Evolutionary conservation across 2,113 vertebrate species (phyloP).

Genomic region (Prolemur simus): DNA sequence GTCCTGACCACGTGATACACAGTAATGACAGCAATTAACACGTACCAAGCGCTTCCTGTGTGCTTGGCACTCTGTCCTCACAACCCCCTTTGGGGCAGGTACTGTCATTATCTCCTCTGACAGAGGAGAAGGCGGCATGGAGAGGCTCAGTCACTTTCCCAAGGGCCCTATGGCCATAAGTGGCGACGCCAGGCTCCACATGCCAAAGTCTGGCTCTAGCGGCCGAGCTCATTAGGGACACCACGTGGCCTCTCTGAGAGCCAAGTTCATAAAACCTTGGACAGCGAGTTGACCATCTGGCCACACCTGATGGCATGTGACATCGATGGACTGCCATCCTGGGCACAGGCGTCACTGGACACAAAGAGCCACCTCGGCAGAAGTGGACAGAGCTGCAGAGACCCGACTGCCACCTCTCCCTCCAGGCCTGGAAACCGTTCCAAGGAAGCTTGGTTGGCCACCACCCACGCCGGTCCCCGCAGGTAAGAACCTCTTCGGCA

Average conservation of each 20-base stretch:
- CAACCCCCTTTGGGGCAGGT: neutral
- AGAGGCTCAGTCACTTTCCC: neutral
- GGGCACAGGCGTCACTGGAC: neutral
- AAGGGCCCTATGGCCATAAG: neutral
- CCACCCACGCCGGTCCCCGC: conserved; percentile 38
- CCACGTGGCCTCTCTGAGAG: neutral
- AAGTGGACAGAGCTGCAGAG: neutral
- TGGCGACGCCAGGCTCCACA: neutral
- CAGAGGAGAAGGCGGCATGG: neutral
- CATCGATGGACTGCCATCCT: neutral
- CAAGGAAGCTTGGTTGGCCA: neutral
- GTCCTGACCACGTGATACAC: neutral
- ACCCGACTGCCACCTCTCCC: neutral
- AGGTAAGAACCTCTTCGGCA: conserved; percentile 25
- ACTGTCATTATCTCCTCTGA: neutral
- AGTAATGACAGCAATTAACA: neutral
- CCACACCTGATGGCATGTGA: neutral
- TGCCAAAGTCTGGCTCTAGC: neutral
- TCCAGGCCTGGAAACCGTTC: neutral
- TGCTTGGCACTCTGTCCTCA: neutral
- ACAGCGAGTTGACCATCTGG: neutral
- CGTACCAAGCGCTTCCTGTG: neutral
- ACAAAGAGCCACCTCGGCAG: conserved; percentile 25
- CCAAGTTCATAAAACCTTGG: neutral
- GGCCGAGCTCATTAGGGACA: neutral